Evolutionary conservation across 2,113 vertebrate genomes (phyloP).

Genomic region (Hippocampus barbouri): DNA sequence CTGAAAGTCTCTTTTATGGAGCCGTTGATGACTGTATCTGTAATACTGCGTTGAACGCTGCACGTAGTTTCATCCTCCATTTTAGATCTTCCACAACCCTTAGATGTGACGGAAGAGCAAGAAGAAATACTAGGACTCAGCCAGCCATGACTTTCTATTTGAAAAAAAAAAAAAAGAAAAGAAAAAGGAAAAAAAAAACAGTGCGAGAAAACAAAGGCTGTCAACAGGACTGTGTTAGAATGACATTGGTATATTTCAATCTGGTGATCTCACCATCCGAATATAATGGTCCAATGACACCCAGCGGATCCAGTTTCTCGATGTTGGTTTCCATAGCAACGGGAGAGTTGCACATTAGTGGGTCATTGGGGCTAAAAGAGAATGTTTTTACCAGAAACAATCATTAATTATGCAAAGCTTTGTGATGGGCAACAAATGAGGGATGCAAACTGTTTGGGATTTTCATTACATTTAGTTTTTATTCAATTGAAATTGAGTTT

Average conservation of each 20-base stretch:
- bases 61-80: slow-evolving; percentile 74
- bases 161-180: slow-evolving; percentile 4
- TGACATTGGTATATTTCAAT: not conserved
- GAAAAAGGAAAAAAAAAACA: not conserved
- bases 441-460: not conserved
- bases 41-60: slow-evolving; percentile 85
- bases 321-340: slow-evolving; percentile 96
- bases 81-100: slow-evolving; percentile 76
- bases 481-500: too few relatives aligned
- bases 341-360: slow-evolving; percentile 90
- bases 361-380: slow-evolving; percentile 83
- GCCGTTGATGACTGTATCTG: slow-evolving; percentile 97
- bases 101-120: slow-evolving; percentile 31
- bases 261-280: slow-evolving; percentile 77
- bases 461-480: too few relatives aligned
- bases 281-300: slow-evolving; percentile 75
- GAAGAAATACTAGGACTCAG: slow-evolving; percentile 31
- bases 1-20: slow-evolving; percentile 98
- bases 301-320: slow-evolving; percentile 83
- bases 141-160: slow-evolving; percentile 69
- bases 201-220: not conserved
- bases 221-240: not conserved
- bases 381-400: not conserved
- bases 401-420: not conserved
- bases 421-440: not conserved